Base-by-base conservation (phyloP, 2,797 vertebrate genomes). In the Lophius americanus region DNA sequence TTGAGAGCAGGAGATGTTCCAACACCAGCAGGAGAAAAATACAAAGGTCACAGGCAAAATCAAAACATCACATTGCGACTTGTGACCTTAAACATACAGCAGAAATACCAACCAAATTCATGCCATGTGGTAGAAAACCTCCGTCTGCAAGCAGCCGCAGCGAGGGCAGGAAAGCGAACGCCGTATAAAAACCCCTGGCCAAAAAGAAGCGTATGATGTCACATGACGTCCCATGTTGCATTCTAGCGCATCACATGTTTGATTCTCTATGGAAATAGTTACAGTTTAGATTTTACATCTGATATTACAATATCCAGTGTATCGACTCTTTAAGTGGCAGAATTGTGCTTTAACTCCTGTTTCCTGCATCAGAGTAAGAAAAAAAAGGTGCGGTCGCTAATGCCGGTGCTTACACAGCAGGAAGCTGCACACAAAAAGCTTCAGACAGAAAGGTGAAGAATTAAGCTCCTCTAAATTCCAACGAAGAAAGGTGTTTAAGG, bases 11-110 rank as follows among this genome's bases (percentile, higher is more conserved):
- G 96, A 97, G 96, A 97, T 98, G 96, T 23, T 23, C 96, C 95
- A 96, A 98, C 96, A 98, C 95, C 96, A 97, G 96, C 96, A 97
- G 97, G 96, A 98, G 95, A 96, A 95, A 98, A 95, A 97, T 98
- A 99, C 96, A 98, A 98, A 98, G 94, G 95, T 95, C 97, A 99
- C 98, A 93, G 96, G 96, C 96, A 93, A 97, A 98, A 97, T 96
- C 92, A 98, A 98, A 96, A 94, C 95, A 94, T 96, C 96, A 98
- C 96, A 68, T 67, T 95, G 96, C 94, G 96, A 97, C 96, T 95
- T 94, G 95, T 97, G 96, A 97, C 95, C 94, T 94, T 95, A 94
- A 96, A 97, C 96, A 95, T 96, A 97, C 95, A 96, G 95, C 96
- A 96, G 95, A 96, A 97, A 96, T 94, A 96, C 95, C 94, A 95